phyloP scores from a whole-genome alignment of 2,797 vertebrate genomes.

The Syngnathus rostellatus region DNA sequence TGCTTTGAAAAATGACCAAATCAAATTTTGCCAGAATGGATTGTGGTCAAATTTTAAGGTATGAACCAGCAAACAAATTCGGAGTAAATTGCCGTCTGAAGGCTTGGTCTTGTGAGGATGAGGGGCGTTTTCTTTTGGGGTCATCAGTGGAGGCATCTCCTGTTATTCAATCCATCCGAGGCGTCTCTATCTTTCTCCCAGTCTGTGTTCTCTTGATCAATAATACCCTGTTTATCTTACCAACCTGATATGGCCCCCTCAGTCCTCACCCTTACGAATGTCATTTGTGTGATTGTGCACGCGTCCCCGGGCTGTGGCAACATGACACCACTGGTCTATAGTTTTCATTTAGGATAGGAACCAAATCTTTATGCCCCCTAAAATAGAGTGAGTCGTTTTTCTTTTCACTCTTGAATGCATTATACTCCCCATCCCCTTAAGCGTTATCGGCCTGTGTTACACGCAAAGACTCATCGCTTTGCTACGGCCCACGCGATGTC shows the following conservation, averaged over 20 bases:
- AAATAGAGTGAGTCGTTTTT: conserved; percentile 52
- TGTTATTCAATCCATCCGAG: conserved; percentile 7
- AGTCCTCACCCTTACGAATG: conserved; percentile 20
- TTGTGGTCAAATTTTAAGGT: background rate
- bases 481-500: conserved; percentile 27
- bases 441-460: conserved; percentile 38
- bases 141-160: background rate
- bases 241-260: conserved; percentile 38
- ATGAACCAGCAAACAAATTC: background rate
- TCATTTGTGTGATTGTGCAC: conserved; percentile 13
- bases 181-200: conserved; percentile 32
- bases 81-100: background rate
- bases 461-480: conserved; percentile 38
- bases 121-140: background rate
- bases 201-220: conserved; percentile 53
- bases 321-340: conserved; percentile 51
- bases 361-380: conserved; percentile 57
- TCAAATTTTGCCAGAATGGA: background rate
- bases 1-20: background rate
- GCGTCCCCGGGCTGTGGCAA: conserved; percentile 47
- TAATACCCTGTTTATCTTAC: conserved; percentile 50
- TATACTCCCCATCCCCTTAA: conserved; percentile 42
- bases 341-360: conserved; percentile 62
- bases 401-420: conserved; percentile 50
- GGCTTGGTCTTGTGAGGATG: background rate